phyloP scores from a whole-genome alignment of 2,888 invertebrate species.

The Halocaridina rubra region DNA sequence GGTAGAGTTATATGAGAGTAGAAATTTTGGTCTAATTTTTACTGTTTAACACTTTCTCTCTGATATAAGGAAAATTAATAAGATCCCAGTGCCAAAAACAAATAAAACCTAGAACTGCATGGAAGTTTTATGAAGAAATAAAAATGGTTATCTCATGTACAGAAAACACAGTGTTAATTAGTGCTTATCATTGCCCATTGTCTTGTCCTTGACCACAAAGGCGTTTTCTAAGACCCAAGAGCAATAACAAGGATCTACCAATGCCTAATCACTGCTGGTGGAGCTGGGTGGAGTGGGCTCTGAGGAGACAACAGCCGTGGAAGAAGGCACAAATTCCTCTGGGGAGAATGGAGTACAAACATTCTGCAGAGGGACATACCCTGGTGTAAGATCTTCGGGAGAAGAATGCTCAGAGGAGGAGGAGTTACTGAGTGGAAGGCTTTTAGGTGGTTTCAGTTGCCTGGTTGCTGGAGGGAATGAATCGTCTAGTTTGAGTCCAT shows the following conservation, averaged over 20 bases:
- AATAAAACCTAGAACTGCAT: too few species aligned
- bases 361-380: slow-evolving; percentile 54
- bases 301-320: neutral
- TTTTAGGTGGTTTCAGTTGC: slow-evolving; percentile 23
- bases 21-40: too few species aligned
- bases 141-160: neutral
- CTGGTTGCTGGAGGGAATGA: neutral
- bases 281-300: neutral
- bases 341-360: slow-evolving; percentile 44
- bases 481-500: slow-evolving; percentile 4
- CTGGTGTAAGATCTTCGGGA: slow-evolving; percentile 57
- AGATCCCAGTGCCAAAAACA: too few species aligned
- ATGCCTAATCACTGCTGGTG: slow-evolving; percentile 23
- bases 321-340: slow-evolving; percentile 27
- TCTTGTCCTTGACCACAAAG: neutral
- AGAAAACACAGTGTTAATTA: too few species aligned
- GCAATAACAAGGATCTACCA: slow-evolving; percentile 31
- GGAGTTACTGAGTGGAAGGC: neutral
- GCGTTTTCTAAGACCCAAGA: slow-evolving; percentile 39
- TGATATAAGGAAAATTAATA: too few species aligned
- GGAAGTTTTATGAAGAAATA: neutral
- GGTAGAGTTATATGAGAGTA: too few species aligned
- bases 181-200: too few species aligned
- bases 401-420: slow-evolving; percentile 54
- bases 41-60: too few species aligned